Percentiles rank a stretch among this genome's conserved stretches.
These are phyloP conservation scores for Gobionotothen gibberifrons DNA, from an alignment of 2,797 vertebrate genomes.

Conservation along the genomic window DNA sequence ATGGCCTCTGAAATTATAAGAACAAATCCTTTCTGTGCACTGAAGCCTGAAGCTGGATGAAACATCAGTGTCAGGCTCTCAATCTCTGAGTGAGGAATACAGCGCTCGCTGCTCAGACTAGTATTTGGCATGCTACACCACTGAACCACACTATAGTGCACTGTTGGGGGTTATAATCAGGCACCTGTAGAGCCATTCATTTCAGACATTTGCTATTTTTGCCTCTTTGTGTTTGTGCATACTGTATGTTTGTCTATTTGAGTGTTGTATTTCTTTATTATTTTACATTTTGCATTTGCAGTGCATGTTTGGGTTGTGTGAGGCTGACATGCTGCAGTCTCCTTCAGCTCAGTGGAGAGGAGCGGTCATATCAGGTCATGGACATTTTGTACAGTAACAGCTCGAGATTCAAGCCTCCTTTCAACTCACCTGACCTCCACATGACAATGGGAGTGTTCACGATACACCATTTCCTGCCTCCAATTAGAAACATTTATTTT, in stretches of 20 bases:
- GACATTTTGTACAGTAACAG: slow-evolving; percentile 1
- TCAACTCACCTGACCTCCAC: slow-evolving; percentile 20
- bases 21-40: slow-evolving; percentile 55
- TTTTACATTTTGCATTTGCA: not conserved
- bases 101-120: slow-evolving; percentile 23
- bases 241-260: slow-evolving; percentile 8
- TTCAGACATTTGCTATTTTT: slow-evolving; percentile 32
- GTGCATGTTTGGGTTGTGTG: slow-evolving; percentile 11
- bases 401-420: slow-evolving; percentile 13
- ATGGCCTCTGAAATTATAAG: slow-evolving; percentile 68
- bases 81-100: slow-evolving; percentile 52
- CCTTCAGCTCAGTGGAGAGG: slow-evolving; percentile 17
- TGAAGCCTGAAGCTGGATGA: slow-evolving; percentile 63
- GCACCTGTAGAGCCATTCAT: slow-evolving; percentile 54
- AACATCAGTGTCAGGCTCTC: slow-evolving; percentile 55
- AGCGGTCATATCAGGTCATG: slow-evolving; percentile 42
- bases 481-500: slow-evolving; percentile 12
- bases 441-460: not conserved
- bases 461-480: slow-evolving; percentile 1
- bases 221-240: slow-evolving; percentile 17
- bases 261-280: not conserved
- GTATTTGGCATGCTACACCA: slow-evolving; percentile 7
- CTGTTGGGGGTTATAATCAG: slow-evolving; percentile 38
- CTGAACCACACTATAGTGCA: slow-evolving; percentile 19
- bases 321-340: slow-evolving; percentile 34